Evolutionary conservation across 2,113 vertebrate genomes (phyloP).

Genomic region (Anseranas semipalmata): DNA sequence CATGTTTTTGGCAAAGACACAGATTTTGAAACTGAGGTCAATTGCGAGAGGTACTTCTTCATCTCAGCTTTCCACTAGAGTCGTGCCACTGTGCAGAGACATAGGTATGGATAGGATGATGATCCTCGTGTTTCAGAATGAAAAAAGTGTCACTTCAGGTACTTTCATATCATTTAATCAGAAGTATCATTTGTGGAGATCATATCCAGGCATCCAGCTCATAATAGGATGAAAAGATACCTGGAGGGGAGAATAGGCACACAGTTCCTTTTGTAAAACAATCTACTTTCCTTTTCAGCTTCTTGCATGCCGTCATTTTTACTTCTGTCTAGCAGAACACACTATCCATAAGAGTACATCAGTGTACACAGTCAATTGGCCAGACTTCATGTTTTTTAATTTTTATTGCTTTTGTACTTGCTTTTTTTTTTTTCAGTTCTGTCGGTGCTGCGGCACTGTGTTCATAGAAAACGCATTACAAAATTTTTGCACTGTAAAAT

Average conservation of each 20-base stretch:
- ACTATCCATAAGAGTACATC: background rate
- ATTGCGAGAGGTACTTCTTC: background rate
- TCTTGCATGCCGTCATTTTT: background rate
- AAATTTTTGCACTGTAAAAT: background rate
- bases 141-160: background rate
- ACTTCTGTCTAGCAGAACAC: background rate
- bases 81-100: background rate
- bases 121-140: background rate
- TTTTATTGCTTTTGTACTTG: no score
- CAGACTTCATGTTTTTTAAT: background rate
- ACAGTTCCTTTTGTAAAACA: background rate
- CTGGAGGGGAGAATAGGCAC: background rate
- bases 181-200: background rate
- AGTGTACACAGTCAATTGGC: background rate
- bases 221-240: background rate
- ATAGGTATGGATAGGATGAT: background rate
- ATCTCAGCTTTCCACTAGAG: background rate
- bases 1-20: background rate
- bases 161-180: background rate
- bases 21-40: background rate
- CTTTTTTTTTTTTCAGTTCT: no score
- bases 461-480: background rate
- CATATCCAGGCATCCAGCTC: background rate
- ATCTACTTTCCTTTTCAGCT: background rate
- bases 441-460: conserved; percentile 6